A percentile compares a stretch with the other conserved stretches of the same genome.
phyloP scores from a whole-genome alignment of 2,888 invertebrate species.

The Capitulum mitella region DNA sequence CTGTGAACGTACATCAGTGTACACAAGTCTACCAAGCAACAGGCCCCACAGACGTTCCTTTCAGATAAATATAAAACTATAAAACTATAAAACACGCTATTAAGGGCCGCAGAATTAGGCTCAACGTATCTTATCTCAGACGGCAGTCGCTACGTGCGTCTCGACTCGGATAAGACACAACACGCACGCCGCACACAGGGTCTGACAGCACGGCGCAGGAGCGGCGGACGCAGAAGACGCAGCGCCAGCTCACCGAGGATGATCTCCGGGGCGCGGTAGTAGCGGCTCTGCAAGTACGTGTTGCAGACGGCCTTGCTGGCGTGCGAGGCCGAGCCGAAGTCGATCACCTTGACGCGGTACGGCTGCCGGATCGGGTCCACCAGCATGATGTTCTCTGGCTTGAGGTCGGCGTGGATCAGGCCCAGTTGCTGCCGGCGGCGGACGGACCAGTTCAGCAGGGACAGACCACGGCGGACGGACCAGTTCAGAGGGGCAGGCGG shows the following conservation, averaged over 20 bases:
- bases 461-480: constrained; percentile 26
- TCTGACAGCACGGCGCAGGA: no score
- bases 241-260: constrained; percentile 62
- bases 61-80: no score
- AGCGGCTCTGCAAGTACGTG: constrained; percentile 97
- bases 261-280: constrained; percentile 95
- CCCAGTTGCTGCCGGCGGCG: constrained; percentile 76
- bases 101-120: no score
- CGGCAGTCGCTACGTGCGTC: no score
- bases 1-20: no score
- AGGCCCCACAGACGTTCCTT: no score
- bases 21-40: no score
- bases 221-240: no score
- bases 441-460: not conserved
- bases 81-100: no score
- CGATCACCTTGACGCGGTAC: constrained; percentile 98
- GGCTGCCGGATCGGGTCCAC: constrained; percentile 97
- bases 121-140: no score
- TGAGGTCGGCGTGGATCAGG: constrained; percentile 97
- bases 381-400: constrained; percentile 99
- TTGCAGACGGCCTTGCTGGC: constrained; percentile 99
- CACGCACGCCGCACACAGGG: no score
- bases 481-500: constrained; percentile 23
- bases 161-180: no score
- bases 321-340: constrained; percentile 98